Conservation (phyloP, 2,113 vertebrate genomes). For the Galeopterus variegatus region DNA sequence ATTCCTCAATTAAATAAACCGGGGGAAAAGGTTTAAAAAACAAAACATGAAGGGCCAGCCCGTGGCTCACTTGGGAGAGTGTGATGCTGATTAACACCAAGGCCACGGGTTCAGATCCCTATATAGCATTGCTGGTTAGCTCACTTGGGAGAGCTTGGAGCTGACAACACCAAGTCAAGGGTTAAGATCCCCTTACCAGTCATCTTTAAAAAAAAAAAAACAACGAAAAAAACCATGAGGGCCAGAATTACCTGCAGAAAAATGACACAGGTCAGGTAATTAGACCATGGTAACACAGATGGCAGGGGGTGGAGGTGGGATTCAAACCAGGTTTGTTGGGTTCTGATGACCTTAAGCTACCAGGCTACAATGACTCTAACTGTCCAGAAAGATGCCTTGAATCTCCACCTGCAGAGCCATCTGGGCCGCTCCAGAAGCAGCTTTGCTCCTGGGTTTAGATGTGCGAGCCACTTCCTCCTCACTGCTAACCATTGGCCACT, state of each 20-base stretch:
- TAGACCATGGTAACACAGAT: not conserved
- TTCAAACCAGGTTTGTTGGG: slow-evolving; percentile 19
- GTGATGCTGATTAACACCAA: too few relatives aligned
- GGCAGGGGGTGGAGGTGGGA: not conserved
- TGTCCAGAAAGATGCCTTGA: not conserved
- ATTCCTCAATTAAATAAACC: not conserved
- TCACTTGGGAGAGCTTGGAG: too few relatives aligned
- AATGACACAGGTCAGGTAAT: not conserved
- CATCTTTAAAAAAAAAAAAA: too few relatives aligned
- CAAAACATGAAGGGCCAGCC: not conserved
- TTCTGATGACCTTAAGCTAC: not conserved
- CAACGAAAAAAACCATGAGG: not conserved
- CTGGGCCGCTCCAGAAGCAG: not conserved
- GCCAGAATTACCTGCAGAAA: not conserved
- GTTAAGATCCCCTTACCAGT: too few relatives aligned
- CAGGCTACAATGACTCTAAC: not conserved
- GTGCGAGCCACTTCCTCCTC: not conserved
- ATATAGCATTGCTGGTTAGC: too few relatives aligned
- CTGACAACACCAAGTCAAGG: too few relatives aligned
- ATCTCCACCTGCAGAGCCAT: not conserved
- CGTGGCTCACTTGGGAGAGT: too few relatives aligned
- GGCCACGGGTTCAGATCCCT: too few relatives aligned
- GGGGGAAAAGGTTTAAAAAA: not conserved
- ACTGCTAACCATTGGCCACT: not conserved
- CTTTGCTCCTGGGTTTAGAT: not conserved